A percentile compares a stretch with the other conserved stretches of the same genome.
These are phyloP conservation scores for Branchipolynoe longqiensis DNA, from an alignment of 2,888 invertebrate species.

Conservation along the genomic window DNA sequence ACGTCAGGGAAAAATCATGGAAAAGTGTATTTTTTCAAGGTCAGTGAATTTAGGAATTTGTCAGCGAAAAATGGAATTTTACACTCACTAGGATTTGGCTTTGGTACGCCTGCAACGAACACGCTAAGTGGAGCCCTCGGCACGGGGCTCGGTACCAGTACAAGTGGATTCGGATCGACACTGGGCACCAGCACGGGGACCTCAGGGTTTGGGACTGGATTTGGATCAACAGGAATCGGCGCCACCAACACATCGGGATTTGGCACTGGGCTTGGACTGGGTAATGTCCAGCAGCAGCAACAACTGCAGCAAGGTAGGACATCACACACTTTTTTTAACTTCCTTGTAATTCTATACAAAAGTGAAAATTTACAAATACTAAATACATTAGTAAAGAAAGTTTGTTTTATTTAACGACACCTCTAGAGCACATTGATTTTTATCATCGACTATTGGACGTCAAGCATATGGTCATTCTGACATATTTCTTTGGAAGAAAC, in stretches of 20 bases:
- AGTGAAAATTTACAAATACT: background rate
- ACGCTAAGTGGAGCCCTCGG: background rate
- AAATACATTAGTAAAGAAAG: background rate
- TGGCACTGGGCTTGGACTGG: conserved; percentile 54
- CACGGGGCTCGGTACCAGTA: conserved; percentile 58
- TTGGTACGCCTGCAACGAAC: conserved; percentile 29
- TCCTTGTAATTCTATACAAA: background rate
- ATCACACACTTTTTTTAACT: background rate
- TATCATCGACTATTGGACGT: too few relatives aligned
- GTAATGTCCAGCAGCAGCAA: conserved; percentile 16
- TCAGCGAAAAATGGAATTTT: background rate
- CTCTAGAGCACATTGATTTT: too few relatives aligned
- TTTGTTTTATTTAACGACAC: too few relatives aligned
- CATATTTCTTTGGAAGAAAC: too few relatives aligned
- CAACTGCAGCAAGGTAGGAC: conserved; percentile 19
- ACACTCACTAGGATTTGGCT: conserved; percentile 16
- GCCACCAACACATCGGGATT: conserved; percentile 19
- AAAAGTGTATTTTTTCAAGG: too few relatives aligned
- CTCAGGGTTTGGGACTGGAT: conserved; percentile 59
- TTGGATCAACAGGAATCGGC: conserved; percentile 33
- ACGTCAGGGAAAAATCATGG: too few relatives aligned
- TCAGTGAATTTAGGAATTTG: too few relatives aligned
- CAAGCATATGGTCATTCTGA: too few relatives aligned
- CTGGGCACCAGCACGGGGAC: conserved; percentile 32
- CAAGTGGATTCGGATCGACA: conserved; percentile 54